phyloP scores from a whole-genome alignment of 1,140 invertebrate genomes.

The Apis mellifera region DNA sequence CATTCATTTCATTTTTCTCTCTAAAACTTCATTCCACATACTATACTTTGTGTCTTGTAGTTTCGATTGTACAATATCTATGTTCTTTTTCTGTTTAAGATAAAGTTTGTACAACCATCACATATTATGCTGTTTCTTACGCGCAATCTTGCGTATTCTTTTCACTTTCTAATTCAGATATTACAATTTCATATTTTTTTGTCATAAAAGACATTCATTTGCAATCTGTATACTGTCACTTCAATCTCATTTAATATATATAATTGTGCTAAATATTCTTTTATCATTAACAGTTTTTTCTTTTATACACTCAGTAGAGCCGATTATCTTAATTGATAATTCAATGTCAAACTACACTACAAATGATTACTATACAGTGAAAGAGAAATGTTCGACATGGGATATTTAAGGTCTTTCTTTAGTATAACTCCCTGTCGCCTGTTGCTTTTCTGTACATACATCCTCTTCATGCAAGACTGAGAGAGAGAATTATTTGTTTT shows the following conservation, averaged over 20 bases:
- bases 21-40: conserved; percentile 48
- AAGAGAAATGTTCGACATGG: conserved; percentile 75
- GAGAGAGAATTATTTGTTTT: conserved; percentile 26
- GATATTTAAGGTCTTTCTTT: conserved; percentile 63
- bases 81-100: conserved; percentile 13
- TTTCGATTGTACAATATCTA: conserved; percentile 49
- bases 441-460: conserved; percentile 55
- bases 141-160: conserved; percentile 29
- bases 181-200: conserved; percentile 49
- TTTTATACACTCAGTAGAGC: conserved; percentile 76
- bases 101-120: conserved; percentile 40
- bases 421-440: conserved; percentile 64
- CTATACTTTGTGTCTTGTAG: conserved; percentile 48
- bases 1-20: conserved; percentile 36
- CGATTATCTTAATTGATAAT: conserved; percentile 76
- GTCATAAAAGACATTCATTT: conserved; percentile 29
- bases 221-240: conserved; percentile 57
- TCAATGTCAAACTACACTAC: conserved; percentile 76
- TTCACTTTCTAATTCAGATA: conserved; percentile 41
- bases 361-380: conserved; percentile 79
- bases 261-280: conserved; percentile 77
- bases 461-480: conserved; percentile 40
- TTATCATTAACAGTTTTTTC: conserved; percentile 69
- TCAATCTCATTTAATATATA: conserved; percentile 67
- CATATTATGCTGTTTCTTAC: conserved; percentile 57